Base-by-base conservation (phyloP, 2,797 vertebrate species). In the Propithecus perrieri region DNA sequence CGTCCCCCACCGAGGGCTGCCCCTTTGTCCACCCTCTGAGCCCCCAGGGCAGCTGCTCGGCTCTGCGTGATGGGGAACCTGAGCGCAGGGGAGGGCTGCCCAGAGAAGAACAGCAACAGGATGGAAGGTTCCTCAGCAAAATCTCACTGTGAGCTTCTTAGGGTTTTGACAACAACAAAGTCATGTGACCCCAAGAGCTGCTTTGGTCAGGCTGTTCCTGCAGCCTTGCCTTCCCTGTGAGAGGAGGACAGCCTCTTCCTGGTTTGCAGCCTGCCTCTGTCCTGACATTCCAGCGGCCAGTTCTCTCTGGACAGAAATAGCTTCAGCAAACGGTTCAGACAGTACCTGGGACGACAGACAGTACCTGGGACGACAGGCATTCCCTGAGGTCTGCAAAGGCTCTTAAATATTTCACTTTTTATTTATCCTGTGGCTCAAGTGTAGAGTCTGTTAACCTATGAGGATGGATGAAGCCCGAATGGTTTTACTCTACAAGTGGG, bases 81-180 rank as follows among this genome's bases (percentile, higher is more conserved):
- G 30, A 46, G 38, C 43, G 14, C 18, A 4, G 12, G 1, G 79
- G 38, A 4, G 0, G 75, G 26, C 67, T 61, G 91, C 35, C 53
- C 2, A 4, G 79, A 69, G 74, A 35, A 22, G 12, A 46, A 2
- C 17, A 0, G 3, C 1, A 9, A 4, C n/a, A 15, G 69, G 15
- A 11, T 6, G 5, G 38, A 75, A 72, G 41, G 35, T 65, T 63
- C 0, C 69, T 84, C 65, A 2, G 48, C 43, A 69, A 9, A 28
- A 48, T 46, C 4, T 78, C 57, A 22, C n/a, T 20, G 3, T 7
- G 4, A 26, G 17, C 30, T 2, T 22, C 30, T 67, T 48, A 18
- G 78, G 71, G 15, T 59, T 87, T 69, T 63, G 79, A 35, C 48
- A 95, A 61, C 7, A 48, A 1, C 28, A 10, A 2, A 24, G 4